These are phyloP conservation scores for Drosophila meridionalis DNA, from an alignment of 2,888 invertebrate species.

Conservation along the genomic window DNA sequence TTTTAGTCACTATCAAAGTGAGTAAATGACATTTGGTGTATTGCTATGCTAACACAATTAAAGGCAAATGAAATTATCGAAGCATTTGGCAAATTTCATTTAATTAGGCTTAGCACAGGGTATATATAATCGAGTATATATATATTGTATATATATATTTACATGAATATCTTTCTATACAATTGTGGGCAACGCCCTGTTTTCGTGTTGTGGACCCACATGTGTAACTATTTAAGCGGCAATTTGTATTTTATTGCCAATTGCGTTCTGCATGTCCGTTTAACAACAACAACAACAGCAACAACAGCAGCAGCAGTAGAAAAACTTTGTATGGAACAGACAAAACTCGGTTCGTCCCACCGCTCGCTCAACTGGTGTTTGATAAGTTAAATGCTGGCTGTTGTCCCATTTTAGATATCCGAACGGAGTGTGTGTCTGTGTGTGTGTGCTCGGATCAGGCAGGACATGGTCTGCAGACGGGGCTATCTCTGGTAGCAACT, in stretches of 20 bases:
- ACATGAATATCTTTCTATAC: background rate
- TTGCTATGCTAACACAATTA: background rate
- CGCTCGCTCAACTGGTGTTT: conserved; percentile 13
- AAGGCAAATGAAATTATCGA: background rate
- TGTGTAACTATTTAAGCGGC: conserved; percentile 78
- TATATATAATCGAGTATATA: conserved; percentile 17
- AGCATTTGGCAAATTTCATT: background rate
- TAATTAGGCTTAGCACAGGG: conserved; percentile 8
- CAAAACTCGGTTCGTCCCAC: conserved; percentile 4
- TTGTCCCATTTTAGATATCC: conserved; percentile 38
- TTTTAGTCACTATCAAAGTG: no score
- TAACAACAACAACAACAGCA: conserved; percentile 17
- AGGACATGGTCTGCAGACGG: background rate
- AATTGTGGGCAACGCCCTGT: conserved; percentile 36
- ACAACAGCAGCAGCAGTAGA: conserved; percentile 5
- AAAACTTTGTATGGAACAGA: conserved; percentile 33
- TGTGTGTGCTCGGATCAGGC: conserved; percentile 2
- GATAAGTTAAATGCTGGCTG: conserved; percentile 71
- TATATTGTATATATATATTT: background rate
- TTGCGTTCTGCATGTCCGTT: conserved; percentile 34
- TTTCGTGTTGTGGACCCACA: conserved; percentile 21
- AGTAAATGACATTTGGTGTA: background rate
- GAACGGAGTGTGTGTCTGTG: background rate
- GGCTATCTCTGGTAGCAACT: conserved; percentile 15
- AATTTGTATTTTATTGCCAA: conserved; percentile 80